Conservation (phyloP, 1,140 invertebrate genomes). For the Atta cephalotes region DNA sequence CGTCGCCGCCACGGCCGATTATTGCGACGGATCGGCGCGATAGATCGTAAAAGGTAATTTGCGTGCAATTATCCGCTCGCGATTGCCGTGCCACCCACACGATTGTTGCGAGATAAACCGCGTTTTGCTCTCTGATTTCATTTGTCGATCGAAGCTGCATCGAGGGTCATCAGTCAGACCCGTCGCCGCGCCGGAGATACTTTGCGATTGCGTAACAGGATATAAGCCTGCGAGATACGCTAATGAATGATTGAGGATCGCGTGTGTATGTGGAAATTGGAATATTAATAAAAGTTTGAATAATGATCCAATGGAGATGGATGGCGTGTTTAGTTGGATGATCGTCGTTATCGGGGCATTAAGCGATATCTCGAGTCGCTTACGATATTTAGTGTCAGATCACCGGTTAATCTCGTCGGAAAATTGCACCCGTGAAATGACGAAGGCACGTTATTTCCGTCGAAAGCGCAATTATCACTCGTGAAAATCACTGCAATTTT, state of each 20-base stretch:
- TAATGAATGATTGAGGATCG: constrained; percentile 9
- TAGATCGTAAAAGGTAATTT: constrained; percentile 56
- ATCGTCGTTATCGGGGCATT: constrained; percentile 37
- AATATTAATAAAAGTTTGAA: constrained; percentile 50
- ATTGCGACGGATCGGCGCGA: constrained; percentile 43
- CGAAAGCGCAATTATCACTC: constrained; percentile 52
- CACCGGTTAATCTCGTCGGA: constrained; percentile 50
- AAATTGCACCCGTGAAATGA: constrained; percentile 40
- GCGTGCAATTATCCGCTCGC: constrained; percentile 59
- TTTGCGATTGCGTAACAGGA: constrained; percentile 28
- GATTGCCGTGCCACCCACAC: constrained; percentile 7
- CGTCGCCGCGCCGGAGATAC: not conserved
- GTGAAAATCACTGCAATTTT: constrained; percentile 17
- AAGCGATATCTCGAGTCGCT: constrained; percentile 26
- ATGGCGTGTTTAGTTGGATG: not conserved
- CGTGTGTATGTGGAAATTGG: constrained; percentile 21
- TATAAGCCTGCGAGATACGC: constrained; percentile 14
- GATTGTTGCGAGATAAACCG: not conserved
- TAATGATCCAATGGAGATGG: constrained; percentile 9
- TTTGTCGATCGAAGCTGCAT: constrained; percentile 11
- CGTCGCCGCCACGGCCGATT: constrained; percentile 43
- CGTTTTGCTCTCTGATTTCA: constrained; percentile 2
- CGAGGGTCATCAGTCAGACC: constrained; percentile 31
- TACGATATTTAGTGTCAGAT: constrained; percentile 51
- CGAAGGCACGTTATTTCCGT: constrained; percentile 49